Evolutionary conservation across 92 coral and sea anemone species (phyloP).

Genomic region (Chrysogorgia sp.): DNA sequence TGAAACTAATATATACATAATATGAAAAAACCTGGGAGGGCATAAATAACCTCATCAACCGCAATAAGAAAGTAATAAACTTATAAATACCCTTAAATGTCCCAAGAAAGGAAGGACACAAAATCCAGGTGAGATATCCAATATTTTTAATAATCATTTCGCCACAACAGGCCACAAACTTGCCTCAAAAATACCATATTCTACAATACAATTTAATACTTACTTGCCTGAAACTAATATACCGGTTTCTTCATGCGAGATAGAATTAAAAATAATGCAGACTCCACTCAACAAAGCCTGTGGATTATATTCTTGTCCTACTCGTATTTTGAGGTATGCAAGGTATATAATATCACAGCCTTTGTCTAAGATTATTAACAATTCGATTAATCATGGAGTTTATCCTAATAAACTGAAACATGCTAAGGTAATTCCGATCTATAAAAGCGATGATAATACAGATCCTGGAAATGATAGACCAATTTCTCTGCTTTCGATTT

Average conservation of each 20-base stretch:
- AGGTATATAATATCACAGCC: slow-evolving; percentile 26
- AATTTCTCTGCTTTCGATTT: too few species aligned
- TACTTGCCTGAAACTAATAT: too few species aligned
- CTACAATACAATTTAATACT: slow-evolving; percentile 39
- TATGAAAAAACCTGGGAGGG: slow-evolving; percentile 30
- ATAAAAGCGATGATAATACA: too few species aligned
- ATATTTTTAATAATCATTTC: slow-evolving; percentile 53
- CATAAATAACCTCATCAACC: neutral
- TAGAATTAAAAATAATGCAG: neutral
- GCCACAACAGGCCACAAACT: slow-evolving; percentile 49
- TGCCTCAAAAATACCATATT: slow-evolving; percentile 38
- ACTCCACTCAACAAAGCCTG: neutral
- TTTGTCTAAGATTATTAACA: neutral
- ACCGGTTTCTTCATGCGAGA: too few species aligned
- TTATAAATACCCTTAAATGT: neutral
- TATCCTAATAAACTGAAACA: too few species aligned
- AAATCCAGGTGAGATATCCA: neutral
- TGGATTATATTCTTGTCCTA: slow-evolving; percentile 54
- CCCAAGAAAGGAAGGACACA: neutral
- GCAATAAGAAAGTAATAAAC: neutral
- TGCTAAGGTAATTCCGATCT: too few species aligned
- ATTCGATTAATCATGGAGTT: too few species aligned
- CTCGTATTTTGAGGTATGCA: slow-evolving; percentile 23
- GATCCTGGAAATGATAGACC: too few species aligned
- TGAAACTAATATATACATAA: neutral